Base-by-base conservation (phyloP, 92 coral and sea anemone genomes). In the Zoanthus solanderi region DNA sequence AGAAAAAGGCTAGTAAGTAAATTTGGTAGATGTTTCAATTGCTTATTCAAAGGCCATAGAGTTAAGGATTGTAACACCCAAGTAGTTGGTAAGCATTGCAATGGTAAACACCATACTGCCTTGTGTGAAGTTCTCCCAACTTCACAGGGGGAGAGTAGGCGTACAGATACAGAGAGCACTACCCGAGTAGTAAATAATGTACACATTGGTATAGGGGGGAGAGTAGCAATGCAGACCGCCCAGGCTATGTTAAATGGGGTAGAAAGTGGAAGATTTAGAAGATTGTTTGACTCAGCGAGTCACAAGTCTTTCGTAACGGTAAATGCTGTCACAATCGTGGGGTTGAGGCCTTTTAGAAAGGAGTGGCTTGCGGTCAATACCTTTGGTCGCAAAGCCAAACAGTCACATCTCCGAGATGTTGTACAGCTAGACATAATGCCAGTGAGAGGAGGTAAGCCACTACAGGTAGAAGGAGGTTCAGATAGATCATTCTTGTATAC, bases 281-380 rank as follows among this genome's bases (percentile, higher is more conserved):
- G 58, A 60, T 60, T 79, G 85, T 60, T 79, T 57, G 85, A 81
- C 82, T 77, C 87, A 56, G 91, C 88, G 4, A 89, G 88, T 79
- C 91, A 83, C 46, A 54, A 29, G 45, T 89, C 84, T 14, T 89
- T 88, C 52, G 18, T 89, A 31, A 89, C 88, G 5, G 72, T 75
- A 9, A 83, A 83, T 34, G 88, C 80, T 50, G 84, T 84, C 50
- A 83, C 17, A 66, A 3, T 7, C 17, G 66, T 52, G 50, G 88
- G 79, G 8, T 60, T 88, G 81, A 71, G 60, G 42, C 44, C 81
- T 72, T 74, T 88, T 69, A 88, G 91, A 88, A 88, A 73, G 75
- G 91, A 88, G 32, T 71, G 91, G 82, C 8, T 81, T 23, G 76
- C n/a, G 66, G 77, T 89, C 10, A 69, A 15, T 54, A 87, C 89